Base-by-base conservation (phyloP, 2,797 vertebrate species). In the Pteropus rufus region DNA sequence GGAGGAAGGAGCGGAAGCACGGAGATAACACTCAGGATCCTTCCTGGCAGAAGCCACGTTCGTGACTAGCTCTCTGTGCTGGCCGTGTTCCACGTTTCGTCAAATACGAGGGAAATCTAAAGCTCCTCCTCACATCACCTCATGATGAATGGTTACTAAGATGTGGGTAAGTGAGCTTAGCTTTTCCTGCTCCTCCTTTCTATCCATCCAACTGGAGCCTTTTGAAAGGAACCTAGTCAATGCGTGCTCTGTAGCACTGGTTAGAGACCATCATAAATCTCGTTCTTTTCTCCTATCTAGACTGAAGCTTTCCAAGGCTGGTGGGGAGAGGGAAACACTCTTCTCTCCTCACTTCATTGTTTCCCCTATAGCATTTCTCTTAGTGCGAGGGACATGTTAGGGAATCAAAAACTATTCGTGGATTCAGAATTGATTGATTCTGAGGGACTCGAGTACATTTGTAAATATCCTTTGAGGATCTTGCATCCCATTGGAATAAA, bases 401-500 rank as follows among this genome's bases (percentile, higher is more conserved):
- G 81, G 75, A 88, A 94, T 96, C 87, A 93, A 95, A 91, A 90
- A 75, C 41, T 80, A 85, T 95, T 97, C 97, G 97, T 98, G 97
- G 97, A 97, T 93, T 95, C 93, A 93, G 24, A 65, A 72, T 72
- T 97, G 96, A 98, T 97, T 97, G 96, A 97, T 97, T 97, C 89
- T 36, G 86, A 93, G 91, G 94, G 89, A 97, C 96, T 94, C 87
- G 86, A 93, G 94, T 93, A 96, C 96, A 96, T 95, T 96, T 97
- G 96, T 93, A 97, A 98, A 97, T 95, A 97, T 95, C 96, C 85
- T 97, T 94, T 80, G 96, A 97, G 96, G 91, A 83, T 83, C 94
- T 87, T 80, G 86, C 75, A 52, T 97, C 97, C 96, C 96, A 89
- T 70, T 93, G 96, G 95, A 97, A 95, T 96, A 97, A 97, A 97